phyloP scores from a whole-genome alignment of 2,113 vertebrate genomes.

The Mus spicilegus region DNA sequence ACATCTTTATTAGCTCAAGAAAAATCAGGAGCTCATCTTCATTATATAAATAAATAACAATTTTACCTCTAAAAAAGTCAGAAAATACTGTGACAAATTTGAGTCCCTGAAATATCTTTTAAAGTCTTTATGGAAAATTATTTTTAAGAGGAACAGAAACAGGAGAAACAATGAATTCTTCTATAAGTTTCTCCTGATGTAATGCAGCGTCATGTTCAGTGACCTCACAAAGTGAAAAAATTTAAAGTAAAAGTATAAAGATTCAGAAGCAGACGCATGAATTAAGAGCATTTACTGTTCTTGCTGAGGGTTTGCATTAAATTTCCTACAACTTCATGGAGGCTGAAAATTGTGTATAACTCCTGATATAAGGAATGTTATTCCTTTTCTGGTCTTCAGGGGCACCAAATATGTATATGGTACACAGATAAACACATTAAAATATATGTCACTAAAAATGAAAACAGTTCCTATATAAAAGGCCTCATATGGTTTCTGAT shows the following conservation, averaged over 20 bases:
- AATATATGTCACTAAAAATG: neutral
- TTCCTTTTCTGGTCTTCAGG: neutral
- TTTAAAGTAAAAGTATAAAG: neutral
- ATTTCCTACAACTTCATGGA: neutral
- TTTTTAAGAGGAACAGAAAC: neutral
- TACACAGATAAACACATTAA: neutral
- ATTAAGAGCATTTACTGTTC: neutral
- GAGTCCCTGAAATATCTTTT: neutral
- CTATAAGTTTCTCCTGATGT: too few relatives aligned
- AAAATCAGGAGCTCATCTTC: neutral
- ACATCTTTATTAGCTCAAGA: neutral
- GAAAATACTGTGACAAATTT: neutral
- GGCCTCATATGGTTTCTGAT: neutral
- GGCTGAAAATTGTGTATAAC: neutral
- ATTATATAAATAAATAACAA: neutral
- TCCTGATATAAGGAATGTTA: neutral
- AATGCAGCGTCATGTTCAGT: neutral
- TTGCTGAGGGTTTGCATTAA: neutral
- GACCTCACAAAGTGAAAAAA: neutral
- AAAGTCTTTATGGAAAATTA: conserved; percentile 23
- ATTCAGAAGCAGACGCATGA: too few relatives aligned
- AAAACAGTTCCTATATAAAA: neutral
- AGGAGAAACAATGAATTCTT: neutral
- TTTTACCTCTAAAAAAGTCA: conserved; percentile 8
- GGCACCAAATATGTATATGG: neutral